Evolutionary conservation across 2,113 vertebrate species (phyloP), one percentile per base, ranked within the genome.

Genomic region (Cranoglanis bouderius): DNA sequence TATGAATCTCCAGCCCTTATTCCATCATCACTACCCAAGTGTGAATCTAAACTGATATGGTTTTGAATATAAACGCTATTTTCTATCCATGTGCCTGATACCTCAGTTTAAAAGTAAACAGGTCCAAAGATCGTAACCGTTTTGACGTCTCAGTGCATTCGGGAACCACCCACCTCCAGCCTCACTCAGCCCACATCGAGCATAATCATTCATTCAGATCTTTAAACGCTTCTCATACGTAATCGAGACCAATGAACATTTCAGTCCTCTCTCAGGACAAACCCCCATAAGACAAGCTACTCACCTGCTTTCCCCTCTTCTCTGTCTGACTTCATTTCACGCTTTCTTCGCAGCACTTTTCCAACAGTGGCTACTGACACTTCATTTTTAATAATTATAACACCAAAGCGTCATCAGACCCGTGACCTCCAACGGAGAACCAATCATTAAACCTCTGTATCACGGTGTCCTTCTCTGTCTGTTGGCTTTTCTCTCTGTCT

Each of bases 91-190:
- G 14, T 49, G 29, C 51, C 87, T 35, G 53, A 14, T 61, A 72
- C 38, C 40, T 51, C 43, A 19, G 53, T 89, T 91, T 89, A 55
- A 89, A 91, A 67, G 80, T 87, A 91, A 91, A 89, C 77, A 88
- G 35, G 55, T 75, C 67, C 72, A 87, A 91, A 89, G 90, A 91
- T 88, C 88, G 35, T 83, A 85, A 91, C 24, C 1, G 88, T 83
- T 88, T 40, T 75, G n/a, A 86, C 12, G 82, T 63, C 61, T 59
- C 85, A 32, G 19, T 63, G 63, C 32, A 40, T 32, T 88, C 53
- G 81, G 63, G 24, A 80, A 40, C 78, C 83, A 65, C 84, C 84
- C 32, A 46, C 38, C 72, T 75, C 82, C 75, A 40, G 29, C n/a
- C 49, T 67, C 46, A 49, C 26, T 67, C 72, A 24, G 38, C 51